These are phyloP conservation scores for Semicossyphus pulcher DNA, from an alignment of 2,113 vertebrate genomes.

Conservation along the genomic window DNA sequence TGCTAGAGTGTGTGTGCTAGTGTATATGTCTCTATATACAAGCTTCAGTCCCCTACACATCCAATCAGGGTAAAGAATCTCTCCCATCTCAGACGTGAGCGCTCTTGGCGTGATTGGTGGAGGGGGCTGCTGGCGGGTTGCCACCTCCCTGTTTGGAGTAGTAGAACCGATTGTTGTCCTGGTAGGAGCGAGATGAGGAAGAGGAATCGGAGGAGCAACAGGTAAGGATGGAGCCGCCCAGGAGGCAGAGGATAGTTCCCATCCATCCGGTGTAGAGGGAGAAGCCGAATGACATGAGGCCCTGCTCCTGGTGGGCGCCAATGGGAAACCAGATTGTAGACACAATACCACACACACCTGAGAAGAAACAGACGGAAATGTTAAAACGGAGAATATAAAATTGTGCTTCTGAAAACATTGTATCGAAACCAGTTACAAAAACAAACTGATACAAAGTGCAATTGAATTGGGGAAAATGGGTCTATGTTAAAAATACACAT, in stretches of 20 bases:
- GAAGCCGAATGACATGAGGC: constrained; percentile 95
- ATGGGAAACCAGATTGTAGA: constrained; percentile 97
- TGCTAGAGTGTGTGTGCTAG: neutral
- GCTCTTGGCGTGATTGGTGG: constrained; percentile 94
- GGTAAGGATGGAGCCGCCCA: constrained; percentile 89
- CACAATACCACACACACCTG: constrained; percentile 90
- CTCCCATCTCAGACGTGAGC: constrained; percentile 89
- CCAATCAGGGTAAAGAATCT: neutral
- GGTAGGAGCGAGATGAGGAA: constrained; percentile 81
- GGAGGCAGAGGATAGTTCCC: constrained; percentile 89
- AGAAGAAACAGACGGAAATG: constrained; percentile 18
- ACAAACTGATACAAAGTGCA: too few relatives aligned
- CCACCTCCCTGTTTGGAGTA: constrained; percentile 88
- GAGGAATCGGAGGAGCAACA: constrained; percentile 89
- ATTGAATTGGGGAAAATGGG: too few relatives aligned
- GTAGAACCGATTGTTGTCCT: constrained; percentile 95
- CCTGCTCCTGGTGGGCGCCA: constrained; percentile 88
- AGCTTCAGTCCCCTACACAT: constrained; percentile 10
- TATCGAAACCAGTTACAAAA: too few relatives aligned
- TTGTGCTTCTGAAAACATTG: too few relatives aligned
- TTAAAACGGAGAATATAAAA: too few relatives aligned
- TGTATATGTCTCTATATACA: constrained; percentile 49
- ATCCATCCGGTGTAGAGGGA: constrained; percentile 96
- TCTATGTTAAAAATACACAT: too few relatives aligned
- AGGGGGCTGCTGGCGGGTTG: constrained; percentile 57